Evolutionary conservation across 1,140 invertebrate species (phyloP).

Genomic region (Doryteuthis pealeii): DNA sequence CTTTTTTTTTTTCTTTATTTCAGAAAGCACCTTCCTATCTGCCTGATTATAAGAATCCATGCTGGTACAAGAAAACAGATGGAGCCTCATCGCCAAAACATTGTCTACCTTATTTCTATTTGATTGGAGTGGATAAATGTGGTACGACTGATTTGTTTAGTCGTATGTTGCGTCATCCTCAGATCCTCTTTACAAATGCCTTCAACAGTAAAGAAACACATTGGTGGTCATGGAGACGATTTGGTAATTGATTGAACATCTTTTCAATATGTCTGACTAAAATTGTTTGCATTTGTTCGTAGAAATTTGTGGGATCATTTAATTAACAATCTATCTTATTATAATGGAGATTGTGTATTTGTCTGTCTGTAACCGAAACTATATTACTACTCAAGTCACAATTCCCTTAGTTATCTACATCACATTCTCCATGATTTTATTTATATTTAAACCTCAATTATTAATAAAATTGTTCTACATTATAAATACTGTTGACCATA

Average conservation of each 20-base stretch:
- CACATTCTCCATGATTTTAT: too few species aligned
- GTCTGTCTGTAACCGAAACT: too few species aligned
- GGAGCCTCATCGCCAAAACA: slow-evolving; percentile 12
- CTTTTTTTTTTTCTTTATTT: slow-evolving; percentile 1
- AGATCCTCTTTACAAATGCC: slow-evolving; percentile 33
- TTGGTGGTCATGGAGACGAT: slow-evolving; percentile 50
- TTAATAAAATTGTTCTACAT: too few species aligned
- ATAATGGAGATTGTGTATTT: too few species aligned
- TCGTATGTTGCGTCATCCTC: slow-evolving; percentile 37
- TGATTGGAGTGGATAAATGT: slow-evolving; percentile 47
- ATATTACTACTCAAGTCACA: too few species aligned
- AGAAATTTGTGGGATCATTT: too few species aligned
- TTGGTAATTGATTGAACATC: slow-evolving; percentile 31
- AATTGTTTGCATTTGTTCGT: too few species aligned
- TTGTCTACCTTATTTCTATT: slow-evolving; percentile 48
- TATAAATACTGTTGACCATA: too few species aligned
- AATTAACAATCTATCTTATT: too few species aligned
- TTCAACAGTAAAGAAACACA: slow-evolving; percentile 41
- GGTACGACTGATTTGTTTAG: slow-evolving; percentile 46
- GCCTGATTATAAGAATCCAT: slow-evolving; percentile 43
- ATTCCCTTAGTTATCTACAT: too few species aligned
- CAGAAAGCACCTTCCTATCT: slow-evolving; percentile 35
- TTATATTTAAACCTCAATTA: too few species aligned
- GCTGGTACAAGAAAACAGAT: slow-evolving; percentile 29
- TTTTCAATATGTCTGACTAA: too few species aligned